Conservation (phyloP, 2,113 vertebrate genomes). For the Pleuronectes platessa region DNA sequence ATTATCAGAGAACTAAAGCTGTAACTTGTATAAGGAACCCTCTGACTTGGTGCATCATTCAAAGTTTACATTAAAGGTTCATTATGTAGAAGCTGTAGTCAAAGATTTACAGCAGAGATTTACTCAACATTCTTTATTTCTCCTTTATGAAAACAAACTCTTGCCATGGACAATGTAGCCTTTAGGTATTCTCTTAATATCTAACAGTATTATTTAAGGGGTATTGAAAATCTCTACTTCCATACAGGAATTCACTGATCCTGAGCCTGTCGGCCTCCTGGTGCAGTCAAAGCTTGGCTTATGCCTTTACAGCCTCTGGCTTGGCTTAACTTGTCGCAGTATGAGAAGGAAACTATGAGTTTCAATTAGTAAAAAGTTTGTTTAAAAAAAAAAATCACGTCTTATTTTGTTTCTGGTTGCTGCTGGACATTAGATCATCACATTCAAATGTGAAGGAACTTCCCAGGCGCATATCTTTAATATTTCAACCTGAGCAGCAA, state of each 20-base stretch:
- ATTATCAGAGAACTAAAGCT: no score
- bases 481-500: not conserved
- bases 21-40: no score
- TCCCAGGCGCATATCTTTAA: not conserved
- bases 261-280: not conserved
- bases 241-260: constrained; percentile 3
- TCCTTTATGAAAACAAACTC: constrained; percentile 7
- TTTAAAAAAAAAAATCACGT: not conserved
- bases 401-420: not conserved
- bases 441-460: not conserved
- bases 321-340: constrained; percentile 1
- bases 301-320: constrained; percentile 3
- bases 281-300: not conserved
- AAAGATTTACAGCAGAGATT: constrained; percentile 35
- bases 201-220: constrained; percentile 6
- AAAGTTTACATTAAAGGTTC: no score
- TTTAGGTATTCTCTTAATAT: constrained; percentile 19
- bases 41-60: no score
- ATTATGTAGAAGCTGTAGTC: not conserved
- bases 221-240: constrained; percentile 20
- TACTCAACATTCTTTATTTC: not conserved
- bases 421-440: not conserved
- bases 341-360: not conserved
- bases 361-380: not conserved
- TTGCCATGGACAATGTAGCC: not conserved